These are phyloP conservation scores for Andrena fulva DNA, from an alignment of 2,888 invertebrate genomes.

Conservation along the genomic window DNA sequence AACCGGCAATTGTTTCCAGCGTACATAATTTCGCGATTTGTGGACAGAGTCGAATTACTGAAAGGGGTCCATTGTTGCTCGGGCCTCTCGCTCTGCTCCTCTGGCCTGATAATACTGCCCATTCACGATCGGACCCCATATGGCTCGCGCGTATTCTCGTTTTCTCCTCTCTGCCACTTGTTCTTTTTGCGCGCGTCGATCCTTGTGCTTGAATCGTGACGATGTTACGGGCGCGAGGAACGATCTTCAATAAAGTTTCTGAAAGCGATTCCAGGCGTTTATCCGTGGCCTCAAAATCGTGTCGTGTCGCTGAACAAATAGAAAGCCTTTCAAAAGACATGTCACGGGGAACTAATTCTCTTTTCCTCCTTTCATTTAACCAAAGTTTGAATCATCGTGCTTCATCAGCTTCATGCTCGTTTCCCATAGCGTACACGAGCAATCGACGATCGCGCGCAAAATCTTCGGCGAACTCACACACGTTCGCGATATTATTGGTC, in stretches of 20 bases:
- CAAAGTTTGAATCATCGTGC: neutral
- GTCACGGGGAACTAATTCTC: neutral
- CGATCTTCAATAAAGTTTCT: neutral
- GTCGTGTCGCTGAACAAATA: neutral
- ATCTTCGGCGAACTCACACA: slow-evolving; percentile 27
- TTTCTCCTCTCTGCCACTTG: neutral
- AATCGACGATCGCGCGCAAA: slow-evolving; percentile 40
- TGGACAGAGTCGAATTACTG: slow-evolving; percentile 79
- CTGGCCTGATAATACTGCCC: slow-evolving; percentile 76
- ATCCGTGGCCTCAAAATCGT: neutral
- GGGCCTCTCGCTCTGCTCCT: slow-evolving; percentile 42
- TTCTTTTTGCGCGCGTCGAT: slow-evolving; percentile 8
- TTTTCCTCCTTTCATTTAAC: neutral
- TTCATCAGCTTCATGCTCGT: neutral
- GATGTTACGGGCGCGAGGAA: neutral
- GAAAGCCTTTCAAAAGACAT: neutral
- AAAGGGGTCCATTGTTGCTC: slow-evolving; percentile 77
- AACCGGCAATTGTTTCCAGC: slow-evolving; percentile 76
- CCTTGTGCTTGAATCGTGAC: too few relatives aligned
- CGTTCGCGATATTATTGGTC: slow-evolving; percentile 47
- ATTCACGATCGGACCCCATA: slow-evolving; percentile 72
- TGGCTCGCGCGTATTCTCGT: neutral
- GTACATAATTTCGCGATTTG: slow-evolving; percentile 77
- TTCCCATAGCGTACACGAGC: neutral
- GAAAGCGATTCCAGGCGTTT: neutral